These are phyloP conservation scores for Chloroceryle inda DNA, from an alignment of 2,797 vertebrate species.

Conservation along the genomic window DNA sequence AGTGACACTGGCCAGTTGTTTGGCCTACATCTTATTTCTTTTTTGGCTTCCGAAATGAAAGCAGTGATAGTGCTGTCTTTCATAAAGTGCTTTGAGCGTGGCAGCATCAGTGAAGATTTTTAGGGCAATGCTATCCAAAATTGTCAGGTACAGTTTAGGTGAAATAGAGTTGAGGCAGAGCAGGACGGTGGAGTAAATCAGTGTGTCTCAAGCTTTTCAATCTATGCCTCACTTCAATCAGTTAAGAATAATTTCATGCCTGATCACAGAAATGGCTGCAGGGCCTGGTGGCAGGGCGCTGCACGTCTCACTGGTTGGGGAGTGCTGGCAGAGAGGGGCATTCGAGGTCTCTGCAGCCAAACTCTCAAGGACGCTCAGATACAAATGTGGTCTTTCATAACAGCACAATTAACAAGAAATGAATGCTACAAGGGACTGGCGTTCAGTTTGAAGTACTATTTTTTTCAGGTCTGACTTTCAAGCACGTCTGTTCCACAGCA, in stretches of 20 bases:
- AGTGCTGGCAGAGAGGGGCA: not conserved
- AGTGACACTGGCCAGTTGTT: not conserved
- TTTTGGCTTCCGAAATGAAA: conserved; percentile 18
- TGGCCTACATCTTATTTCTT: fast-evolving
- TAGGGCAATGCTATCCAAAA: not conserved
- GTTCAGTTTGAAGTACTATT: not conserved
- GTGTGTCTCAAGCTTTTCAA: conserved; percentile 26
- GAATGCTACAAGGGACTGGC: not conserved
- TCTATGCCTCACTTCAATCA: conserved; percentile 34
- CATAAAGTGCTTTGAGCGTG: not conserved
- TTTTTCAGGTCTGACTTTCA: conserved; percentile 8
- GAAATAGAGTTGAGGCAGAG: not conserved
- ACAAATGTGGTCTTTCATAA: conserved; percentile 27
- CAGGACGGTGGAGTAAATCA: not conserved
- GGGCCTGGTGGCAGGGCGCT: conserved; percentile 9
- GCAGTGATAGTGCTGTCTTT: not conserved
- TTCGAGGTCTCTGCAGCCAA: not conserved
- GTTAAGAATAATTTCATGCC: conserved; percentile 57
- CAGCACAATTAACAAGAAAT: conserved; percentile 19
- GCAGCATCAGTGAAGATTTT: not conserved
- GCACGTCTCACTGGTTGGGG: not conserved
- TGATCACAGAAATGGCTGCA: conserved; percentile 49
- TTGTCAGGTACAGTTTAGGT: not conserved
- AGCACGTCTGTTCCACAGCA: not conserved
- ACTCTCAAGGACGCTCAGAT: conserved; percentile 9